A percentile compares a stretch with the other conserved stretches of the same genome.
Conservation (phyloP, 37 sponge, comb jelly and placozoan species). For the Beroe ovata region DNA sequence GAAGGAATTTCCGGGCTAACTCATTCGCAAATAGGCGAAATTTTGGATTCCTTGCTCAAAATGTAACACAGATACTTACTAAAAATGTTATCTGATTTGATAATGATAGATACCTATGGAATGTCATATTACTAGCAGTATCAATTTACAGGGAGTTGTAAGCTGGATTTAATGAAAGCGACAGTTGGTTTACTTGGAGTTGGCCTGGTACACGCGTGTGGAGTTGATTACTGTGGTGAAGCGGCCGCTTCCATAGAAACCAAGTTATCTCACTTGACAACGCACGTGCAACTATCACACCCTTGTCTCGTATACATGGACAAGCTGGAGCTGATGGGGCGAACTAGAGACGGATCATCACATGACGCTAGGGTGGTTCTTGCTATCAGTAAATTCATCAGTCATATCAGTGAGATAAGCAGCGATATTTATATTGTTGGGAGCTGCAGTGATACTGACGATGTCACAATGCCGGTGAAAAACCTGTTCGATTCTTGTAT, state of each 20-base stretch:
- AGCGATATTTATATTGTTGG: neutral
- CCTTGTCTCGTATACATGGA: constrained; percentile 44
- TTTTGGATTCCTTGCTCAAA: no score
- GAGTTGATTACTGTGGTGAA: constrained; percentile 47
- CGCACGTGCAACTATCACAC: neutral
- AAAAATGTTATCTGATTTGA: no score
- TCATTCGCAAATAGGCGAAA: no score
- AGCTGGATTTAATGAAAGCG: neutral
- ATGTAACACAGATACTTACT: no score
- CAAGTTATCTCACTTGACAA: neutral
- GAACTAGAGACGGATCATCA: constrained; percentile 6
- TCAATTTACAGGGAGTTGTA: constrained; percentile 65
- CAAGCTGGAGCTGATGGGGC: constrained; percentile 30
- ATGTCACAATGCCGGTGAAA: neutral
- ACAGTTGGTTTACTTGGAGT: constrained; percentile 1
- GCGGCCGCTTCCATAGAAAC: constrained; percentile 33
- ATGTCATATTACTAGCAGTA: no score
- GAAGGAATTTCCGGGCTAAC: no score
- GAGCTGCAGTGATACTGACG: neutral
- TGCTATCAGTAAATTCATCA: neutral
- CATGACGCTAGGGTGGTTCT: constrained; percentile 6
- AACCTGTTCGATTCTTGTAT: constrained; percentile 6
- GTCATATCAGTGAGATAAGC: neutral
- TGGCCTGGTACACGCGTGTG: neutral
- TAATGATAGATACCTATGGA: no score